These are phyloP conservation scores for Cardinalis cardinalis DNA, from an alignment of 2,113 vertebrate genomes.

Conservation along the genomic window DNA sequence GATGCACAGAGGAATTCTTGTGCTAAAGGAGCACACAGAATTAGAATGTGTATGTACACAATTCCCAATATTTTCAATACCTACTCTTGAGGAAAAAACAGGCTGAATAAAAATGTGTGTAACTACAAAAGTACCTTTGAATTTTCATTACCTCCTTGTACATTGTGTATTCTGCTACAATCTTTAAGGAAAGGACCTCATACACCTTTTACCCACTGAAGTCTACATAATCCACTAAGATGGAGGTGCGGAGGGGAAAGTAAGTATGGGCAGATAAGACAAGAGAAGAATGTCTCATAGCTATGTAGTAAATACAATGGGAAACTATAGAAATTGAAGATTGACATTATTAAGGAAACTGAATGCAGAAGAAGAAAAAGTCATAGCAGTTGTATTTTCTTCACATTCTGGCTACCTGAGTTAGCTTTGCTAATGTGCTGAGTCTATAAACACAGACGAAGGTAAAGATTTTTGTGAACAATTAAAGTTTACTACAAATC, in stretches of 20 bases:
- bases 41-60: accelerated
- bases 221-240: neutral
- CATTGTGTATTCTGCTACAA: neutral
- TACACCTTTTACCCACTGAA: neutral
- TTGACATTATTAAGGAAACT: neutral
- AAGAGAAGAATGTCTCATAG: neutral
- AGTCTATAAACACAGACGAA: neutral
- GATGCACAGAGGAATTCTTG: neutral
- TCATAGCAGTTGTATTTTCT: neutral
- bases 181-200: neutral
- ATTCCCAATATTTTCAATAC: neutral
- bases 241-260: neutral
- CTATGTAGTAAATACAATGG: neutral
- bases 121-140: neutral
- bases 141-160: neutral
- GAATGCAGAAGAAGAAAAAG: neutral
- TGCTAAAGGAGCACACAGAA: neutral
- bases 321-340: neutral
- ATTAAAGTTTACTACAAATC: neutral
- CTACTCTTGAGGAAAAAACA: neutral
- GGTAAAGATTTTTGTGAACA: neutral
- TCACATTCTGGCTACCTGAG: neutral
- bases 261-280: neutral
- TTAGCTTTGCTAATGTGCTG: neutral
- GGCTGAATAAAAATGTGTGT: neutral